Conservation (phyloP, 2,888 invertebrate species). For the Ennomos fuscantarius region DNA sequence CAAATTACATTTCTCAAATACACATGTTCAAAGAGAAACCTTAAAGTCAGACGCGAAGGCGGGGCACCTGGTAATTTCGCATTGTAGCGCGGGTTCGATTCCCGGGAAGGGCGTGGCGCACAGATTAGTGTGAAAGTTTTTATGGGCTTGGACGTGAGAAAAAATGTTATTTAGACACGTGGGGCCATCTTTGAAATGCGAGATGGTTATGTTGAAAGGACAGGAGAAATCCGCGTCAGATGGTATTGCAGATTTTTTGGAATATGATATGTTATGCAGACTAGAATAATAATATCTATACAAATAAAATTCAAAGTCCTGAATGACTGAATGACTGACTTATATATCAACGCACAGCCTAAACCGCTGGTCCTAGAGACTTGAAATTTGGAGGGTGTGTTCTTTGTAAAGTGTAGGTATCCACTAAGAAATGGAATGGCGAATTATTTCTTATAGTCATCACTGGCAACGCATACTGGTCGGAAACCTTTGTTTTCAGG, state of each 20-base stretch:
- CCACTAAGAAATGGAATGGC: no score
- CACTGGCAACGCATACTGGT: no score
- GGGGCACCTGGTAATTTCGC: conserved; percentile 25
- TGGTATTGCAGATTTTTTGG: background rate
- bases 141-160: conserved; percentile 29
- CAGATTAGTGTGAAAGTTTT: conserved; percentile 54
- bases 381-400: no score
- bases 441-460: no score
- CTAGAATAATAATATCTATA: no score
- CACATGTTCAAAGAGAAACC: conserved; percentile 6
- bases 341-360: no score
- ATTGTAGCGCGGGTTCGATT: conserved; percentile 46
- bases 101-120: conserved; percentile 52
- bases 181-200: conserved; percentile 16
- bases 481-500: no score
- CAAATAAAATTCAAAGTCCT: no score
- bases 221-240: background rate
- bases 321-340: no score
- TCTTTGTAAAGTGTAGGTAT: no score
- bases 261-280: no score
- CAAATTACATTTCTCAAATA: background rate
- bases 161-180: conserved; percentile 29
- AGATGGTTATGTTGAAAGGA: background rate
- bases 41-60: conserved; percentile 18
- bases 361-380: no score